phyloP scores from a whole-genome alignment of 2,113 vertebrate species.

The Sarotherodon lohbergeri region DNA sequence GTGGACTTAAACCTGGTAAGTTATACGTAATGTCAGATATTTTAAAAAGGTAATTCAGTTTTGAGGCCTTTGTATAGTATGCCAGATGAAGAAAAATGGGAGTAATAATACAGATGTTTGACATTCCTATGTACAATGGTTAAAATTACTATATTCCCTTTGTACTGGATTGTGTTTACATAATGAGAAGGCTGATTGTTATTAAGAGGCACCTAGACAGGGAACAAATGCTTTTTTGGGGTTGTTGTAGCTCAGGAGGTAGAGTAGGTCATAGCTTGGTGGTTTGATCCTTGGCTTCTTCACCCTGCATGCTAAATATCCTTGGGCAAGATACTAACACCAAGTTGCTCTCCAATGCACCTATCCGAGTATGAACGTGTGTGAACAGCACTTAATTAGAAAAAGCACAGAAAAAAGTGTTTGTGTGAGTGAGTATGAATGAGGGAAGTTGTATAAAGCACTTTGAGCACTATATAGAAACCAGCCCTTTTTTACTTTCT shows the following conservation, averaged over 20 bases:
- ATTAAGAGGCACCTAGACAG: not conserved
- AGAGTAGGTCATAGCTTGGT: not conserved
- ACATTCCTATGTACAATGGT: not conserved
- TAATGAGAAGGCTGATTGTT: not conserved
- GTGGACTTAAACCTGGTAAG: constrained; percentile 60
- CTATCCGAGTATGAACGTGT: not conserved
- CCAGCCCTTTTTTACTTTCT: not conserved
- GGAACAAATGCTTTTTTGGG: not conserved
- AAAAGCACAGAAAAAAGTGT: not conserved
- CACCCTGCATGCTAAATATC: not conserved
- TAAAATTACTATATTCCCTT: not conserved
- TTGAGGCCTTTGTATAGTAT: not conserved
- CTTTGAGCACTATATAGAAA: not conserved
- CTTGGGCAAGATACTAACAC: not conserved
- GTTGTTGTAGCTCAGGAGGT: not conserved
- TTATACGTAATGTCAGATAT: not conserved
- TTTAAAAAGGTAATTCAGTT: not conserved
- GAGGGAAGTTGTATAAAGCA: not conserved
- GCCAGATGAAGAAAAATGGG: not conserved
- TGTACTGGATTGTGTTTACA: not conserved
- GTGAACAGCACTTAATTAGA: not conserved
- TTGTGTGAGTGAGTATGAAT: not conserved
- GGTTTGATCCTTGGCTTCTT: not conserved
- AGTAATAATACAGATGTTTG: not conserved
- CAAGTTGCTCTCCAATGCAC: not conserved